Conservation (phyloP, 2,113 vertebrate genomes). For the Brevimyrus niger region DNA sequence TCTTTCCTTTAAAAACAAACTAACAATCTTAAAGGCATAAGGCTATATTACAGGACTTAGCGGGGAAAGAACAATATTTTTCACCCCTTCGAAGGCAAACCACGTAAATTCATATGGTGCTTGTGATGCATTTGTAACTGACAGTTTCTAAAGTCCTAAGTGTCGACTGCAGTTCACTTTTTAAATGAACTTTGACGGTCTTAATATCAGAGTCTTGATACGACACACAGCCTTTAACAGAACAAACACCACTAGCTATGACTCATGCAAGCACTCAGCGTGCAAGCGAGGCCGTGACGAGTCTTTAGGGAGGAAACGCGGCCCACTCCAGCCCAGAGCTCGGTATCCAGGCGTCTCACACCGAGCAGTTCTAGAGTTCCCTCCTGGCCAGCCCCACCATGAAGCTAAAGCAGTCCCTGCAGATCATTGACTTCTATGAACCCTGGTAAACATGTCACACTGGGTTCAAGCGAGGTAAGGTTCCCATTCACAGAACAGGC, state of each 20-base stretch:
- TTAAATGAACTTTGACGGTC: background rate
- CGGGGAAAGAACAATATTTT: background rate
- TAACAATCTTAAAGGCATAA: background rate
- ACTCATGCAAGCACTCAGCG: background rate
- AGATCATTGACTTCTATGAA: background rate
- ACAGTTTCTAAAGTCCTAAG: background rate
- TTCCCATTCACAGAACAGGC: background rate
- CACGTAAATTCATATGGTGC: too few relatives aligned
- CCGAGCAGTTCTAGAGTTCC: background rate
- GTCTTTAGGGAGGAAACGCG: too few relatives aligned
- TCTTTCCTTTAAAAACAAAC: background rate
- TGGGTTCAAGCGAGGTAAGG: background rate
- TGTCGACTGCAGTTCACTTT: background rate
- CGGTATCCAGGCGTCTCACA: background rate
- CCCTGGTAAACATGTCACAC: background rate
- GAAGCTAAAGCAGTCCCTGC: background rate
- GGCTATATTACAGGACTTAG: background rate
- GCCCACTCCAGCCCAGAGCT: background rate
- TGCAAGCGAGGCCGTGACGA: background rate
- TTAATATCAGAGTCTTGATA: background rate
- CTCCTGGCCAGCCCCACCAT: background rate
- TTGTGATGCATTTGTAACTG: too few relatives aligned
- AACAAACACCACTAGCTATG: background rate
- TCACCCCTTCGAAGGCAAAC: background rate
- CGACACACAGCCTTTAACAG: background rate